Evolutionary conservation across 2,888 invertebrate species (phyloP).

Genomic region (Erebia ligea): DNA sequence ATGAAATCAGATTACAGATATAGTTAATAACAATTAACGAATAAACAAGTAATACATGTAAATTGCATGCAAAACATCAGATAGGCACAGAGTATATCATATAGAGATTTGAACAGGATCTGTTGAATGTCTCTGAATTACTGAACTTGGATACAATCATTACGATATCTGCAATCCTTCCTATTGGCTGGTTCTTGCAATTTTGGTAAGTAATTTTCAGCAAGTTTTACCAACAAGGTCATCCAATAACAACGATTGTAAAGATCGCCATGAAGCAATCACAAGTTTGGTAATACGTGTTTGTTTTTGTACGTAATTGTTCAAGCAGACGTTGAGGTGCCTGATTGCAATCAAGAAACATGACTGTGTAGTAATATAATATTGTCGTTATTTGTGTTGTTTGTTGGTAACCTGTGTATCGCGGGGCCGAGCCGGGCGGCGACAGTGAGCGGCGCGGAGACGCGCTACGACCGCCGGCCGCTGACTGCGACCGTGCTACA

Average conservation of each 20-base stretch:
- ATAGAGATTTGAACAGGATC: neutral
- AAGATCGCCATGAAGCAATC: neutral
- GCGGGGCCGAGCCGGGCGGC: slow-evolving; percentile 86
- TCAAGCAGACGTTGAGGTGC: neutral
- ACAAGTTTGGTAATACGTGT: neutral
- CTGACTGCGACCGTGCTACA: slow-evolving; percentile 92
- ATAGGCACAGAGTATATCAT: slow-evolving; percentile 6
- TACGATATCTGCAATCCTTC: neutral
- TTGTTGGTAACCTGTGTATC: slow-evolving; percentile 82
- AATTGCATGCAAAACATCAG: slow-evolving; percentile 18
- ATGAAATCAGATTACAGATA: slow-evolving; percentile 13
- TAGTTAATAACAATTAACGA: neutral
- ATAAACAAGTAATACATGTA: slow-evolving; percentile 15
- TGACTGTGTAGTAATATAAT: slow-evolving; percentile 5
- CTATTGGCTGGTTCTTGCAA: neutral
- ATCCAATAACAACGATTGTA: neutral
- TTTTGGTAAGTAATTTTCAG: neutral
- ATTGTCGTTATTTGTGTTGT: slow-evolving; percentile 41
- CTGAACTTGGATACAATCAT: neutral
- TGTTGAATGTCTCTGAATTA: neutral
- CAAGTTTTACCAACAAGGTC: neutral
- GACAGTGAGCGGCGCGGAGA: slow-evolving; percentile 93
- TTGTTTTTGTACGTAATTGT: neutral
- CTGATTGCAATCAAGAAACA: slow-evolving; percentile 12
- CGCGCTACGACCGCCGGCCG: slow-evolving; percentile 91